These are phyloP conservation scores for Nasonia longicornis DNA, from an alignment of 1,140 invertebrate genomes.

Conservation along the genomic window DNA sequence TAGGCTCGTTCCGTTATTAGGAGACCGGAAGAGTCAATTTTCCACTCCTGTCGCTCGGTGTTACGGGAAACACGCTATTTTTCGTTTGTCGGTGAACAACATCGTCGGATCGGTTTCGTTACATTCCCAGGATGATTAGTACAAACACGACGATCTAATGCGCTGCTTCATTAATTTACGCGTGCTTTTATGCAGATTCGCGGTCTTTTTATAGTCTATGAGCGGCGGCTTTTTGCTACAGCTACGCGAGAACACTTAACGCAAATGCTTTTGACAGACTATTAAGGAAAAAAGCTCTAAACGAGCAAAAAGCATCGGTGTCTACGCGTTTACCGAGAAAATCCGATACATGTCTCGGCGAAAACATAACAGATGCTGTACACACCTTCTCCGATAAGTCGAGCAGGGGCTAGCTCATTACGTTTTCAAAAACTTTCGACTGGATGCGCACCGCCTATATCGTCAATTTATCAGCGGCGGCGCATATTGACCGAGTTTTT, in stretches of 20 bases:
- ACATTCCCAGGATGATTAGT: background rate
- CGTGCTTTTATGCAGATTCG: background rate
- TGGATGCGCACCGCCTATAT: background rate
- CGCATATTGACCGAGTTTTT: background rate
- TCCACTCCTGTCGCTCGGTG: background rate
- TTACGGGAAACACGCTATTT: background rate
- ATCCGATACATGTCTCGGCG: too few relatives aligned
- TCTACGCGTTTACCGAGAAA: too few relatives aligned
- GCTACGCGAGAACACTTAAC: background rate
- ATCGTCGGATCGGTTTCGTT: too few relatives aligned
- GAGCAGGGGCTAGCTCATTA: background rate
- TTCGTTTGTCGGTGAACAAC: background rate
- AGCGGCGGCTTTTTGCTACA: background rate
- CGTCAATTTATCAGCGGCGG: background rate
- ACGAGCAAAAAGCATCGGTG: too few relatives aligned
- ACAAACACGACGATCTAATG: background rate
- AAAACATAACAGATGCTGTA: background rate
- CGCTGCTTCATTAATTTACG: background rate
- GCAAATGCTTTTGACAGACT: background rate
- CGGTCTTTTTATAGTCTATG: background rate
- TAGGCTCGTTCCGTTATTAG: conserved; percentile 3
- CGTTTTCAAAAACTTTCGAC: background rate
- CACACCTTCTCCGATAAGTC: too few relatives aligned
- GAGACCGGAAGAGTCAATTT: conserved; percentile 23
- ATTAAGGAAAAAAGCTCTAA: background rate